Evolutionary conservation across 2,113 vertebrate species (phyloP), one percentile per base, ranked within the genome.

Genomic region (Brienomyrus longianalis): DNA sequence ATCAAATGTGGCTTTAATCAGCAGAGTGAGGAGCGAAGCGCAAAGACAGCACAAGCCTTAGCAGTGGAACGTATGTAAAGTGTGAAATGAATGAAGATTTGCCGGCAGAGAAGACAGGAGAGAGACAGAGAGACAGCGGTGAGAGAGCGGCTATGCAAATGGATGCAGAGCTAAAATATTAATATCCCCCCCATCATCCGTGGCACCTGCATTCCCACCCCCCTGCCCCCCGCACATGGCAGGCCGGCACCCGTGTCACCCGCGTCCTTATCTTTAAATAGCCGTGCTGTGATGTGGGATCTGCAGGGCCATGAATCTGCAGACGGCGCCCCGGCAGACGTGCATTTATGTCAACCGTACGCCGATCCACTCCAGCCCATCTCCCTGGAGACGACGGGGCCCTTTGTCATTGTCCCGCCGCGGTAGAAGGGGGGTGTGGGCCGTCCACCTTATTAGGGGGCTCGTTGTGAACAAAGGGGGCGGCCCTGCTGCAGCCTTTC

Each of bases 371-470:
- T 52, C 91, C 19, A 31, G 86, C 59, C 56, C 80, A 56, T 90
- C 89, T 90, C 84, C 90, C 59, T 47, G 47, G 85, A 90, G 86
- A 90, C 50, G 35, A 89, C 31, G 39, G 43, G 86, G 47, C 74
- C 48, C 27, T 83, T 88, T 89, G 52, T 90, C 90, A 89, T 88
- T 51, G 54, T 17, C 54, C 89, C 88, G 35, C 74, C 15, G 2
- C 17, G 15, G 74, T 17, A 31, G 70, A 89, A 86, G 89, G 48
- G 50, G 77, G 86, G 66, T 50, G 54, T 50, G 48, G 59, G 90
- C 62, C 31, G 56, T 90, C 87, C 83, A 54, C 89, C 39, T 87
- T 89, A 89, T 89, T 91, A 89, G 89, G 88, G 50, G 17, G 54
- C 52, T 21, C 43, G 8, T 48, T 52, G 27, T 48, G 83, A 87